Conservation (phyloP, 1,140 invertebrate species). For the Stegodyphus mimosarum region DNA sequence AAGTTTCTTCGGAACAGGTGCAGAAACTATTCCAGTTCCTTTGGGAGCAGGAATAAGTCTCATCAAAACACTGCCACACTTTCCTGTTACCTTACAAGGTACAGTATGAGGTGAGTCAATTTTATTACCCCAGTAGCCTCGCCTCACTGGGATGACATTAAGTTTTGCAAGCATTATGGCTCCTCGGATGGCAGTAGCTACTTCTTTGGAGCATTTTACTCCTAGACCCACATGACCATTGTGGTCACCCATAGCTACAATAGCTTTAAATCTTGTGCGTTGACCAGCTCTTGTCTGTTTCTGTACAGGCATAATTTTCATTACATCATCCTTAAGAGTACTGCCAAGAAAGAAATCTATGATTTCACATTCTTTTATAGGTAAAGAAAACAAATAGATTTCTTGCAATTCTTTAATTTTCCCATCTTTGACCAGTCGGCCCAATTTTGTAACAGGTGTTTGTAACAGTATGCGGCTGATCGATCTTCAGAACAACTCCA, state of each 20-base stretch:
- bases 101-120: conserved; percentile 99
- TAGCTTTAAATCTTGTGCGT: conserved; percentile 95
- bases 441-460: no score
- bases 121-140: conserved; percentile 99
- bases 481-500: no score
- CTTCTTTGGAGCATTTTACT: conserved; percentile 99
- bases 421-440: no score
- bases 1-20: conserved; percentile 98
- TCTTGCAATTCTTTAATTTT: no score
- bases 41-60: conserved; percentile 97
- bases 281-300: conserved; percentile 99
- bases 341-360: conserved; percentile 96
- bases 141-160: conserved; percentile 96
- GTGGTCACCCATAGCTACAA: conserved; percentile 95
- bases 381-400: no score
- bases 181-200: conserved; percentile 98
- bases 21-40: conserved; percentile 99
- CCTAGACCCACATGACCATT: conserved; percentile 99
- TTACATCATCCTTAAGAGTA: conserved; percentile 93
- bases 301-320: conserved; percentile 99
- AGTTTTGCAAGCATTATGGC: conserved; percentile 99
- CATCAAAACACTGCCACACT: conserved; percentile 97
- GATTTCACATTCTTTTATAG: conserved; percentile 99
- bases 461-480: no score
- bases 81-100: conserved; percentile 97